These are phyloP conservation scores for Heterotis niloticus DNA, from an alignment of 2,113 vertebrate genomes.

Conservation along the genomic window DNA sequence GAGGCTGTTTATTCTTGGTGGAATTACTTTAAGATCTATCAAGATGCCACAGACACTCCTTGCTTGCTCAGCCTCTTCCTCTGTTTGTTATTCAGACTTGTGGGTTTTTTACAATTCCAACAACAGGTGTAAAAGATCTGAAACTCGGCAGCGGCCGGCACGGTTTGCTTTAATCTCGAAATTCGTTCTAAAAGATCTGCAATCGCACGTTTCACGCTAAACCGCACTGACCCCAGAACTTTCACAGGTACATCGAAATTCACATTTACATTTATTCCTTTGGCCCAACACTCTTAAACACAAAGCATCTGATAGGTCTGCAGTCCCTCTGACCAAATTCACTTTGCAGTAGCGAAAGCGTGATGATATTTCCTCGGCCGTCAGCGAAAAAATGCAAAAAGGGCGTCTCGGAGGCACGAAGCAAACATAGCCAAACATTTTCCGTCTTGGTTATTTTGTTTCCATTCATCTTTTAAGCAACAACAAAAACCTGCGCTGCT, in stretches of 20 bases:
- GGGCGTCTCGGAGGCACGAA: constrained; percentile 11
- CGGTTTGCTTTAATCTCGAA: constrained; percentile 49
- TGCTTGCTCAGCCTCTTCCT: constrained; percentile 58
- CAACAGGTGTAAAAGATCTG: constrained; percentile 65
- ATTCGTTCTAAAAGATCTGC: not conserved
- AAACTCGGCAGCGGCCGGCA: constrained; percentile 44
- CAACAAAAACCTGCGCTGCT: constrained; percentile 42
- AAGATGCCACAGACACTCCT: constrained; percentile 65
- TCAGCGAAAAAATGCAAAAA: constrained; percentile 22
- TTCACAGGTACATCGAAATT: not conserved
- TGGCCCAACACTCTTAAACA: too few relatives aligned
- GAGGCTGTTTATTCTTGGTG: constrained; percentile 68
- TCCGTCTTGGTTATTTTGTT: constrained; percentile 40
- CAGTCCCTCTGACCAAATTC: not conserved
- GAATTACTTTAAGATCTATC: constrained; percentile 73
- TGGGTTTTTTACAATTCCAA: constrained; percentile 70
- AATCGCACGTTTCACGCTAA: constrained; percentile 27
- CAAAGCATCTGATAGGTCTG: too few relatives aligned
- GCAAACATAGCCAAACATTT: constrained; percentile 22
- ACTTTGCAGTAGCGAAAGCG: constrained; percentile 4
- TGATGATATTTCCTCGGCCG: constrained; percentile 25
- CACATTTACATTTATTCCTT: too few relatives aligned
- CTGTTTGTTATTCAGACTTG: constrained; percentile 67
- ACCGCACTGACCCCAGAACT: not conserved
- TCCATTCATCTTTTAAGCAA: constrained; percentile 44